Conservation (phyloP, 2,113 vertebrate species). For the Trichomycterus rosablanca region DNA sequence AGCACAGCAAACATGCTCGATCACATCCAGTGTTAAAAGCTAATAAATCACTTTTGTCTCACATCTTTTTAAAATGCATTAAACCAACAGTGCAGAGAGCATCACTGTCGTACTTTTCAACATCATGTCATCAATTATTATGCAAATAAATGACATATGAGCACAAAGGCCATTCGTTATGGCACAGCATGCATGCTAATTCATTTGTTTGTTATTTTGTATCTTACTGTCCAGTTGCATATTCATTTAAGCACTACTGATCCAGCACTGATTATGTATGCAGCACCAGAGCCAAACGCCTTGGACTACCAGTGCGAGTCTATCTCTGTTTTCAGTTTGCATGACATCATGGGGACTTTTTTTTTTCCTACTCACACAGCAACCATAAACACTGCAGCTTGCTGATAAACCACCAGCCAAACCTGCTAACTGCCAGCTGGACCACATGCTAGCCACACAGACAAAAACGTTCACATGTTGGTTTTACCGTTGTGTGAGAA, state of each 20-base stretch:
- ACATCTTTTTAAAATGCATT: conserved; percentile 13
- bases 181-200: no score
- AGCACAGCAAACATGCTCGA: not conserved
- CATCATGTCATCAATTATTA: conserved; percentile 9
- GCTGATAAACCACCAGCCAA: conserved; percentile 7
- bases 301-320: conserved; percentile 6
- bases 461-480: no score
- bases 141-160: not conserved
- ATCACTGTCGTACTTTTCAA: not conserved
- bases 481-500: no score
- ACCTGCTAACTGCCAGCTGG: conserved; percentile 2
- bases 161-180: not conserved
- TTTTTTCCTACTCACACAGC: conserved; percentile 18
- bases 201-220: not conserved
- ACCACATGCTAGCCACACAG: not conserved
- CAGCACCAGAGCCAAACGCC: conserved; percentile 7
- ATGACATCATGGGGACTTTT: not conserved
- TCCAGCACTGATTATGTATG: not conserved
- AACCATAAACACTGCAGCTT: conserved; percentile 8
- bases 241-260: conserved; percentile 3
- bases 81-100: not conserved
- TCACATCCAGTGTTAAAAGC: conserved; percentile 4
- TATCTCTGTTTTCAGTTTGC: conserved; percentile 12
- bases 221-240: not conserved
- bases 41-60: conserved; percentile 7